Evolutionary conservation across 1,140 invertebrate genomes (phyloP).

Genomic region (Drosophila auraria): DNA sequence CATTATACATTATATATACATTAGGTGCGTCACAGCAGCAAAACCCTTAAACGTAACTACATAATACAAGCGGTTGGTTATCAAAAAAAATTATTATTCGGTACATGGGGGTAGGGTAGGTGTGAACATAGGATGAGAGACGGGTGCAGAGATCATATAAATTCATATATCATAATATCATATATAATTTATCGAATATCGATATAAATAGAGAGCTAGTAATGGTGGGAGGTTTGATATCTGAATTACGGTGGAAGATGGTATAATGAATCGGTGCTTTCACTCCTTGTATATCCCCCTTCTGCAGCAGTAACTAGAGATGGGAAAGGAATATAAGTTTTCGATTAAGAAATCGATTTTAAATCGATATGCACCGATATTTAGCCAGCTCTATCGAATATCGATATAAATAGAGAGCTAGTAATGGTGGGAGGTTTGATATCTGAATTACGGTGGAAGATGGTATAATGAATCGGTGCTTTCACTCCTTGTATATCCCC

Average conservation of each 20-base stretch:
- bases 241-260: slow-evolving; percentile 1
- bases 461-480: slow-evolving; percentile 20
- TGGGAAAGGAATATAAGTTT: no score
- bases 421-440: not conserved
- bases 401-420: not conserved
- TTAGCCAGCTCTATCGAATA: not conserved
- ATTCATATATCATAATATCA: not conserved
- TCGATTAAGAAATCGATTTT: no score
- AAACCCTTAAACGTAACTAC: slow-evolving; percentile 56
- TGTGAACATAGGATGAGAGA: slow-evolving; percentile 11
- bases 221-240: not conserved
- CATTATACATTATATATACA: slow-evolving; percentile 75
- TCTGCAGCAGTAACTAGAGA: not conserved
- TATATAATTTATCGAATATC: not conserved
- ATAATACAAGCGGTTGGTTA: slow-evolving; percentile 12
- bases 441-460: not conserved
- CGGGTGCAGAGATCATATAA: not conserved
- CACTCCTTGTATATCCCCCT: not conserved
- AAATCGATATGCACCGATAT: no score
- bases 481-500: not conserved
- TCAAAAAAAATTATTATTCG: not conserved
- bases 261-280: slow-evolving; percentile 16
- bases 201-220: slow-evolving; percentile 10
- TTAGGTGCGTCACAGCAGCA: slow-evolving; percentile 40
- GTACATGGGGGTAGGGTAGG: not conserved